phyloP scores from a whole-genome alignment of 1,140 invertebrate genomes.

The Anagrus nilaparvatae region DNA sequence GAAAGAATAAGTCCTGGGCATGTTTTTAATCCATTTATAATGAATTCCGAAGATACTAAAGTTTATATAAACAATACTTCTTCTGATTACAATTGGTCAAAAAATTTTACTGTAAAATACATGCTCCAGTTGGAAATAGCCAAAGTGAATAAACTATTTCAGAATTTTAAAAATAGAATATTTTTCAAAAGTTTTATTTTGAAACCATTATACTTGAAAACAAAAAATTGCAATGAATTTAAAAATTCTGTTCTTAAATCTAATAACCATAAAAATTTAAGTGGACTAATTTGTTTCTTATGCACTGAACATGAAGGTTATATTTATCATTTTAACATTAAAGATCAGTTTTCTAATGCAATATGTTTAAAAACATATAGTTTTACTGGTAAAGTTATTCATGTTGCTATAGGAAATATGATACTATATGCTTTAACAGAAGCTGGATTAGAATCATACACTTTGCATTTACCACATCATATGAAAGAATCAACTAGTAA shows the following conservation, averaged over 20 bases:
- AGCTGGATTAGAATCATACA: slow-evolving; percentile 69
- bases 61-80: slow-evolving; percentile 37
- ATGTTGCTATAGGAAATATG: slow-evolving; percentile 55
- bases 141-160: slow-evolving; percentile 16
- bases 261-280: slow-evolving; percentile 31
- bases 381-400: slow-evolving; percentile 59
- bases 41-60: slow-evolving; percentile 31
- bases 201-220: slow-evolving; percentile 36
- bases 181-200: slow-evolving; percentile 33
- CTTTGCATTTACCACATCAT: slow-evolving; percentile 53
- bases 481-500: slow-evolving; percentile 32
- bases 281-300: slow-evolving; percentile 41
- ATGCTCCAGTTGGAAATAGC: slow-evolving; percentile 32
- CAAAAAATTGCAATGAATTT: slow-evolving; percentile 21
- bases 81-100: slow-evolving; percentile 37
- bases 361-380: slow-evolving; percentile 45
- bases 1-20: slow-evolving; percentile 29
- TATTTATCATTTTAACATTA: slow-evolving; percentile 45
- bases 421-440: slow-evolving; percentile 66
- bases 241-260: slow-evolving; percentile 38
- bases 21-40: slow-evolving; percentile 28
- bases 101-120: slow-evolving; percentile 34
- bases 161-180: slow-evolving; percentile 23
- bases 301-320: slow-evolving; percentile 49
- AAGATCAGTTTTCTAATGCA: slow-evolving; percentile 21